These are phyloP conservation scores for Eurois occulta DNA, from an alignment of 2,888 invertebrate species.

Conservation along the genomic window DNA sequence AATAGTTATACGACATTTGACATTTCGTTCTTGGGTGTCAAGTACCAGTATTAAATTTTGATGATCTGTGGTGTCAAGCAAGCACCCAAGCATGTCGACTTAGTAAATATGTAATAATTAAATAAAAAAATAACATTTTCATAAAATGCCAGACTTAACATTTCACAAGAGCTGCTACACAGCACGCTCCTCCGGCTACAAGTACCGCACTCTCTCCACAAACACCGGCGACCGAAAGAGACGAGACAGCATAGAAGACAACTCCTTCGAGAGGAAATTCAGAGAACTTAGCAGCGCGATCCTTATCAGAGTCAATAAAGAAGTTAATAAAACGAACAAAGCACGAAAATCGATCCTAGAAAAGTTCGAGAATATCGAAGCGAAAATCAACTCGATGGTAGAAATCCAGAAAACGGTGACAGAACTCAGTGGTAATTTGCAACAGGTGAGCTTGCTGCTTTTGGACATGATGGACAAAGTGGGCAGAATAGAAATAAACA, in stretches of 20 bases:
- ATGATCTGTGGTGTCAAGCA: constrained; percentile 4
- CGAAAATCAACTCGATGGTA: constrained; percentile 80
- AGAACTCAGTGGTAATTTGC: constrained; percentile 74
- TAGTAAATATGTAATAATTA: constrained; percentile 9
- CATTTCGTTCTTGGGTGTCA: constrained; percentile 1
- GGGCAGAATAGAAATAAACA: constrained; percentile 72
- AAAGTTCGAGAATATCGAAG: constrained; percentile 78
- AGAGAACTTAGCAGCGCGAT: constrained; percentile 79
- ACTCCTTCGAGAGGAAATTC: constrained; percentile 77
- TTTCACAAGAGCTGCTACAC: constrained; percentile 84
- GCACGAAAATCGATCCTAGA: constrained; percentile 75
- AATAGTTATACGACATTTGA: not conserved
- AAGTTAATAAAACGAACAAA: constrained; percentile 72
- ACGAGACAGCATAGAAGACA: constrained; percentile 72
- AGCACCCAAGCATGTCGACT: constrained; percentile 8
- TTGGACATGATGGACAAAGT: constrained; percentile 73
- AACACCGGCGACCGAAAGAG: constrained; percentile 80
- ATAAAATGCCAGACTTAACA: constrained; percentile 75
- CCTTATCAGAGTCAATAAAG: constrained; percentile 73
- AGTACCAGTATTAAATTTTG: too few relatives aligned
- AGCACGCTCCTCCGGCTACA: constrained; percentile 82
- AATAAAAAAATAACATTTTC: constrained; percentile 20
- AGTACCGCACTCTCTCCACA: constrained; percentile 84
- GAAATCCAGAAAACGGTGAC: constrained; percentile 77
- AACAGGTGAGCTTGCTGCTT: constrained; percentile 69